phyloP scores from a whole-genome alignment of 2,888 invertebrate genomes.

The Silvanus unidentatus region DNA sequence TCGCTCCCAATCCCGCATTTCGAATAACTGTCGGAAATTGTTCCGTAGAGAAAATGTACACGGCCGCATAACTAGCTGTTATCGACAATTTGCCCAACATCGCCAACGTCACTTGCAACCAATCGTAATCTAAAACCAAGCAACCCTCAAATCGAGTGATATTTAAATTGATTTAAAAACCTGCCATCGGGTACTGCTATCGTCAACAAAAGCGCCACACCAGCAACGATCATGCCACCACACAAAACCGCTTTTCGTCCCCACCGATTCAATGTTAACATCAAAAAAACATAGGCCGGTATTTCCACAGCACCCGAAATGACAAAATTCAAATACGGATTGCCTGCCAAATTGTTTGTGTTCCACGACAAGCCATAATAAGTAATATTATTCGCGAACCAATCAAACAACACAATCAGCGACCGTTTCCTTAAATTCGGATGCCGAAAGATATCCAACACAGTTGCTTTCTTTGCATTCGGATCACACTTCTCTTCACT shows the following conservation, averaged over 20 bases:
- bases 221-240: constrained; percentile 61
- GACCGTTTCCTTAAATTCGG: constrained; percentile 60
- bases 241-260: constrained; percentile 64
- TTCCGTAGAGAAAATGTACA: constrained; percentile 68
- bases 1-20: constrained; percentile 58
- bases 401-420: constrained; percentile 66
- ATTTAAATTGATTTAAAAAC: neutral
- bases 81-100: constrained; percentile 70
- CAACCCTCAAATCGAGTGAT: constrained; percentile 1
- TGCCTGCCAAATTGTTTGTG: constrained; percentile 64
- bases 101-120: constrained; percentile 55
- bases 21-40: constrained; percentile 69
- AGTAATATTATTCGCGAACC: constrained; percentile 72
- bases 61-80: constrained; percentile 66
- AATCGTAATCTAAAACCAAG: constrained; percentile 50
- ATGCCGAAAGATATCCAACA: constrained; percentile 53
- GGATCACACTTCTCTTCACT: constrained; percentile 35
- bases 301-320: constrained; percentile 72
- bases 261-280: constrained; percentile 63
- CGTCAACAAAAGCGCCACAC: constrained; percentile 54
- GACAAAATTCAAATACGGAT: constrained; percentile 66
- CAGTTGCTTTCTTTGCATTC: constrained; percentile 44
- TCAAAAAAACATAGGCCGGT: constrained; percentile 62
- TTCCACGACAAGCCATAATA: constrained; percentile 77
- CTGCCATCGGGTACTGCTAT: constrained; percentile 53